Conservation (phyloP, 2,113 vertebrate genomes). For the Dinomys branickii region DNA sequence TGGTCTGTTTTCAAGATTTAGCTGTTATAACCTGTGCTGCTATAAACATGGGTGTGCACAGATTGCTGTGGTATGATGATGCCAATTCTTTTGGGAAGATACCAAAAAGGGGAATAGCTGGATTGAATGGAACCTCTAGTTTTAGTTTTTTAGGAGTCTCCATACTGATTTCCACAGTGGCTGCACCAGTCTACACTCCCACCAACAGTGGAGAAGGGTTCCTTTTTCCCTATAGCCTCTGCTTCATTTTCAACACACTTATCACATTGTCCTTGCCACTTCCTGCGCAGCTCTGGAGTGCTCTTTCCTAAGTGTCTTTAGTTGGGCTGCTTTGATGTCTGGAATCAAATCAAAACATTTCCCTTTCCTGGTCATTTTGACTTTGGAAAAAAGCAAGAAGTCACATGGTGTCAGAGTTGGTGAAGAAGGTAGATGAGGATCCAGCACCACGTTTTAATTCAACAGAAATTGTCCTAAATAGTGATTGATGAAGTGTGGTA, state of each 20-base stretch:
- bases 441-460: not conserved
- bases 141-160: not conserved
- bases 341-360: not conserved
- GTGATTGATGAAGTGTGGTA: not conserved
- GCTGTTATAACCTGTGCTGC: not conserved
- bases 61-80: not conserved
- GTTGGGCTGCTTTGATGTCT: not conserved
- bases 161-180: no score
- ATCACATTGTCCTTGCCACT: not conserved
- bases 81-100: not conserved
- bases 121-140: not conserved
- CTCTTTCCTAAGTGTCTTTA: not conserved
- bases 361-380: not conserved
- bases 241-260: not conserved
- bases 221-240: not conserved
- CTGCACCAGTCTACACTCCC: not conserved
- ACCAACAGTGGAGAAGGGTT: not conserved
- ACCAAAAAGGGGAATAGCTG: not conserved
- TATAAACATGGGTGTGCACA: not conserved
- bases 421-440: not conserved
- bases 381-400: not conserved
- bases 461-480: not conserved
- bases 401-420: not conserved
- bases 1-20: not conserved
- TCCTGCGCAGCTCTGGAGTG: not conserved